Conservation (phyloP, 2,113 vertebrate species). For the Lates calcarifer region DNA sequence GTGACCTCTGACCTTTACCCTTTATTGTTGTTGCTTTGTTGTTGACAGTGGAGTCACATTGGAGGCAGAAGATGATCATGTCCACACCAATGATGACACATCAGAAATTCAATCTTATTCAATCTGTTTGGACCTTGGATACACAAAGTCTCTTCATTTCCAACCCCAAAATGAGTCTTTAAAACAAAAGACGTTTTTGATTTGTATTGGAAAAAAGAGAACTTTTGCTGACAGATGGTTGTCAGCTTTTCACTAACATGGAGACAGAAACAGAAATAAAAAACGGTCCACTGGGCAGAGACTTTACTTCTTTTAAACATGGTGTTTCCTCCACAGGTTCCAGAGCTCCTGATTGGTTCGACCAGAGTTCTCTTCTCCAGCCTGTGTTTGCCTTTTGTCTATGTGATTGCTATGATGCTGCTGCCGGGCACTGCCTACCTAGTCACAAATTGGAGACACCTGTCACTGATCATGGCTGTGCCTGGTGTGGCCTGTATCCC, state of each 20-base stretch:
- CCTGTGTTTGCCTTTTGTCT: constrained; percentile 38
- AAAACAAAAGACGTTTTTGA: too few species aligned
- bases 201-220: too few species aligned
- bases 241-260: too few species aligned
- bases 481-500: constrained; percentile 62
- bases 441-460: constrained; percentile 56
- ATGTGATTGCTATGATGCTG: constrained; percentile 7
- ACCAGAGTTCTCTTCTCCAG: constrained; percentile 55
- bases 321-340: constrained; percentile 33
- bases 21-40: neutral
- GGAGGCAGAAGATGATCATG: neutral
- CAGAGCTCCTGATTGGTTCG: constrained; percentile 54
- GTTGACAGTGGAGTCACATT: neutral
- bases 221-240: too few species aligned
- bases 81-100: neutral
- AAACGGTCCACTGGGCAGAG: neutral
- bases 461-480: constrained; percentile 52
- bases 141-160: neutral
- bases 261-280: neutral
- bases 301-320: neutral
- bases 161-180: too few species aligned
- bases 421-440: constrained; percentile 53
- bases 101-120: neutral
- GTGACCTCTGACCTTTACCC: neutral
- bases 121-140: neutral